Base-by-base conservation (phyloP, 2,797 vertebrate genomes). In the Cyclura pinguis region DNA sequence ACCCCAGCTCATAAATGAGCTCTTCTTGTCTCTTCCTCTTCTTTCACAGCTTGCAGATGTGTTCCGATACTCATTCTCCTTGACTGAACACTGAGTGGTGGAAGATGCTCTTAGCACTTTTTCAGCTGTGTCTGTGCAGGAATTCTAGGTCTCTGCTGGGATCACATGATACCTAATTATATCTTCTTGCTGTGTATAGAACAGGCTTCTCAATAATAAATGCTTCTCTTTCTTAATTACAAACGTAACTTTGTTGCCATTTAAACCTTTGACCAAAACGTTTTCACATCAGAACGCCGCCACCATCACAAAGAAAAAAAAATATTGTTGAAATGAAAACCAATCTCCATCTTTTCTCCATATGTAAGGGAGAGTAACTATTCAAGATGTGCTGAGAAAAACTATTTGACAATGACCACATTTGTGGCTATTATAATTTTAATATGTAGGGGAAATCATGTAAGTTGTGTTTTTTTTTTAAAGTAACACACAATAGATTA, bases 121-220 rank as follows among this genome's bases (percentile, higher is more conserved):
- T 69, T 76, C 62, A 4, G 10, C 52, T 29, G 24, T 72, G 64
- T 77, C 78, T 86, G 38, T 77, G 42, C 5, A 83, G 83, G 72
- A 83, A 80, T 72, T 35, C 62, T 38, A 62, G 52, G 24, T 20
- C 57, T 92, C 72, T 88, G 42, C 73, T 59, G 89, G 55, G 80
- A 92, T 38, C 55, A 32, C 89, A 80, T 76, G 87, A 88, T 89
- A 94, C 64, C 87, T 89, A 16, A 86, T 89, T 82, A 93, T 90
- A 85, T 91, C 89, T 84, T 85, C 85, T 50, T 52, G 29, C 84
- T 64, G 12, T 84, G 50, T 93, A 78, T 80, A 88, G 89, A 80
- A 38, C 8, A 38, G 59, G 32, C 12, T 27, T 91, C 76, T 78
- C 83, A 88, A 73, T 77, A 72, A 86, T 78, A 86, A 77, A 64